Conservation (phyloP, 2,113 vertebrate species). For the Bucco capensis region DNA sequence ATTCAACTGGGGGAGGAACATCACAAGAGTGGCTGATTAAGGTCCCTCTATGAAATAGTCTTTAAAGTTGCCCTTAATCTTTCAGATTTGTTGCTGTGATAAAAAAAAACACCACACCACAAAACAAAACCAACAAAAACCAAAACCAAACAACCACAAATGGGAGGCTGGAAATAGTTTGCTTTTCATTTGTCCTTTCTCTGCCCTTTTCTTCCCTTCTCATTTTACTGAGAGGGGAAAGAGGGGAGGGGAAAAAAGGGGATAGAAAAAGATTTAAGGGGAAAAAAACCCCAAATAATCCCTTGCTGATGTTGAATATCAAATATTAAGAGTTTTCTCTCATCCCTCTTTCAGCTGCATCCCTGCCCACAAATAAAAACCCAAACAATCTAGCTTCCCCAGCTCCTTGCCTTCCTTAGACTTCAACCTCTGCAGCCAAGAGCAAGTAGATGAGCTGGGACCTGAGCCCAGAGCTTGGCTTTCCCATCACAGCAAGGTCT, state of each 20-base stretch:
- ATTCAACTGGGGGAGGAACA: not conserved
- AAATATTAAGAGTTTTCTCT: conserved; percentile 8
- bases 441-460: not conserved
- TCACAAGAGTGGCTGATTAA: conserved; percentile 1
- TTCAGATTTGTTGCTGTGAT: conserved; percentile 20
- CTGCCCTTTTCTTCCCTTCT: conserved; percentile 4
- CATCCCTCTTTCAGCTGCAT: not conserved
- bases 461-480: not conserved
- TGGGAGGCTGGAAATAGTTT: not conserved
- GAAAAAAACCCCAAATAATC: not conserved
- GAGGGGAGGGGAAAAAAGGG: not conserved
- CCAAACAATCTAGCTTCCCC: not conserved
- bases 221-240: not conserved
- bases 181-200: conserved; percentile 13
- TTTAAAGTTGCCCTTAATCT: conserved; percentile 67
- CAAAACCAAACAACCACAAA: not conserved
- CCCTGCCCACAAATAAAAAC: not conserved
- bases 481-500: not conserved
- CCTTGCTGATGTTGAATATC: not conserved
- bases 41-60: conserved; percentile 19
- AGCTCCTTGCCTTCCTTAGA: not conserved
- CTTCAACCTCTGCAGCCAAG: not conserved
- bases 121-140: not conserved
- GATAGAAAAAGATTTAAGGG: conserved; percentile 9
- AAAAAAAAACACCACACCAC: not conserved